Base-by-base conservation (phyloP, 2,113 vertebrate genomes). In the Atrichornis clamosus region DNA sequence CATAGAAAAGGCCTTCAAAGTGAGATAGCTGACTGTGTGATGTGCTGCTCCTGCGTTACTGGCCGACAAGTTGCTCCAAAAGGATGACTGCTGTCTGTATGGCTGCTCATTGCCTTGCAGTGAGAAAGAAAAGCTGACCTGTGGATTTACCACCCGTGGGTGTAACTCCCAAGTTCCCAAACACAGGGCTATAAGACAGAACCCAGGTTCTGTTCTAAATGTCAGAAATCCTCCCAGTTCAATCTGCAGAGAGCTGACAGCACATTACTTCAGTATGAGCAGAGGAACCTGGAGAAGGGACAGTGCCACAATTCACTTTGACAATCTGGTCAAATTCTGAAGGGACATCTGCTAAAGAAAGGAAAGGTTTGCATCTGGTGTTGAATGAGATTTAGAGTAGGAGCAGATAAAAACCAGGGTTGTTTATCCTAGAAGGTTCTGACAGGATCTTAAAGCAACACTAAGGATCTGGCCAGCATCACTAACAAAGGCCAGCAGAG, bases 391-490 rank as follows among this genome's bases (percentile, higher is more conserved):
- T 55, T 59, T 70, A 55, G 39, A 91, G 27, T 41, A 44, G 55
- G 6, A 64, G 46, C 20, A 67, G 60, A 84, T 65, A 47, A 94
- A 83, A 47, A 23, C 1, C n/a, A 44, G 28, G 5, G 8, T n/a
- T 93, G 79, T 93, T 95, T 93, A 64, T 86, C 60, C 83, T 75
- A 46, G 35, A 15, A 74, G 26, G 39, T 64, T 96, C 32, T 81
- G 92, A 91, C 35, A 76, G 74, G 32, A 90, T 80, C 84, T 95
- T 91, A 94, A 77, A 82, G 89, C 50, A 87, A 76, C 44, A 58
- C 62, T 64, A 60, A 74, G 42, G 78, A 56, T 92, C 95, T 94
- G 95, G 92, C 44, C 79, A 95, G 59, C 8, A 9, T 93, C 87
- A 91, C 59, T 80, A 86, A 91, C 0, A 2, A 39, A 81, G 60